These are phyloP conservation scores for Podarcis muralis DNA, from an alignment of 2,113 vertebrate genomes.

Conservation along the genomic window DNA sequence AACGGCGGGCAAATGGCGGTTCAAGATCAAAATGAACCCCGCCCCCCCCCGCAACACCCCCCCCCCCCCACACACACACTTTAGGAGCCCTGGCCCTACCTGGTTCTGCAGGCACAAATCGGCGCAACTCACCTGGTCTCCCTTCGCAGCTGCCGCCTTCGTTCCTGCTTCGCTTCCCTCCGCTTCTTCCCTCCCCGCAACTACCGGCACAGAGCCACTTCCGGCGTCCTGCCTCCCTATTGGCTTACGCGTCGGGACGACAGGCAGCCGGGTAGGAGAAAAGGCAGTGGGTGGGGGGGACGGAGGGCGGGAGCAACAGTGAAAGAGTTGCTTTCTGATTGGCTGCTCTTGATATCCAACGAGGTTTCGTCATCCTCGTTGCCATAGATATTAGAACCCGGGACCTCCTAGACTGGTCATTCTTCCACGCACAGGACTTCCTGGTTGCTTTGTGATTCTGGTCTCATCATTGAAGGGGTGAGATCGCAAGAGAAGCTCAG, in stretches of 20 bases:
- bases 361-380: accelerated
- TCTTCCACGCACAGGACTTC: background rate
- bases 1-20: background rate
- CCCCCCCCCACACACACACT: too few relatives aligned
- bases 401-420: too few relatives aligned
- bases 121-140: background rate
- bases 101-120: background rate
- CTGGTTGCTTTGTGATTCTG: background rate
- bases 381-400: too few relatives aligned
- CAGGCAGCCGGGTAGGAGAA: too few relatives aligned
- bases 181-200: accelerated
- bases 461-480: too few relatives aligned
- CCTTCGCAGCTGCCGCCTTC: background rate
- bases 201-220: background rate
- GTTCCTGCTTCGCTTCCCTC: background rate
- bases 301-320: too few relatives aligned
- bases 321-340: background rate
- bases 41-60: too few relatives aligned
- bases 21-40: too few relatives aligned
- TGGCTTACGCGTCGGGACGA: background rate
- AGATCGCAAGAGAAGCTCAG: background rate
- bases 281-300: background rate
- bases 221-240: conserved; percentile 1
- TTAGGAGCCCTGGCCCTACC: background rate
- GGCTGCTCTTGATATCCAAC: background rate